Percentiles rank a stretch among this genome's conserved stretches.
These are phyloP conservation scores for Pocota personata DNA, from an alignment of 2,888 invertebrate genomes.

Conservation along the genomic window DNA sequence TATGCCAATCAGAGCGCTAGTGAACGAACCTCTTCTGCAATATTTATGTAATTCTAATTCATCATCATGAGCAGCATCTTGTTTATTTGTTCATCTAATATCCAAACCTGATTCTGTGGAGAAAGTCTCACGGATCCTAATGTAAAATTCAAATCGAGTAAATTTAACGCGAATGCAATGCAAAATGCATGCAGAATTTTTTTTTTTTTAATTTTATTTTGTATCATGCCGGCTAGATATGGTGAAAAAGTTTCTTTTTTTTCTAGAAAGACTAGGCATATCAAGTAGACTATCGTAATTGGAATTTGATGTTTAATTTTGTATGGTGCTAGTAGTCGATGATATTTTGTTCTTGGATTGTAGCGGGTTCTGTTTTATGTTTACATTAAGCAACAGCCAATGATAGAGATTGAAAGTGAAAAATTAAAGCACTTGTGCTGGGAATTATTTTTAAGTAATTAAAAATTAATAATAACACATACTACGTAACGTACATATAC, in stretches of 20 bases:
- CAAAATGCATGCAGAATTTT: constrained; percentile 31
- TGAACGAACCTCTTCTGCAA: neutral
- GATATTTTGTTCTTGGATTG: neutral
- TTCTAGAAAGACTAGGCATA: neutral
- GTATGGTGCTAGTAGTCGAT: neutral
- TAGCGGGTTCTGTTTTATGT: neutral
- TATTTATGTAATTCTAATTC: constrained; percentile 36
- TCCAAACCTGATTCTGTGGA: constrained; percentile 41
- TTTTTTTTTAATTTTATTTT: constrained; percentile 16
- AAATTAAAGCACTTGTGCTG: too few relatives aligned
- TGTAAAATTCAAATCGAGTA: constrained; percentile 1
- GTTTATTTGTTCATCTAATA: constrained; percentile 8
- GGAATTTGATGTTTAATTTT: too few relatives aligned
- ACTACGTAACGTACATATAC: too few relatives aligned
- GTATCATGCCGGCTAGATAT: neutral
- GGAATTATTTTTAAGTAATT: too few relatives aligned
- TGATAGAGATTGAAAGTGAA: too few relatives aligned
- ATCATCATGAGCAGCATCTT: neutral
- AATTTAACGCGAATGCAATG: constrained; percentile 24
- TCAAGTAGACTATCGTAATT: neutral
- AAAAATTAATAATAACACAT: too few relatives aligned
- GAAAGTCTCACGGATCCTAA: constrained; percentile 33
- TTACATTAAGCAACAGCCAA: too few relatives aligned
- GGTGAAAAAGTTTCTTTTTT: neutral
- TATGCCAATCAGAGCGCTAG: neutral